These are phyloP conservation scores for Eupeodes latifasciatus DNA, from an alignment of 2,888 invertebrate species.

Conservation along the genomic window DNA sequence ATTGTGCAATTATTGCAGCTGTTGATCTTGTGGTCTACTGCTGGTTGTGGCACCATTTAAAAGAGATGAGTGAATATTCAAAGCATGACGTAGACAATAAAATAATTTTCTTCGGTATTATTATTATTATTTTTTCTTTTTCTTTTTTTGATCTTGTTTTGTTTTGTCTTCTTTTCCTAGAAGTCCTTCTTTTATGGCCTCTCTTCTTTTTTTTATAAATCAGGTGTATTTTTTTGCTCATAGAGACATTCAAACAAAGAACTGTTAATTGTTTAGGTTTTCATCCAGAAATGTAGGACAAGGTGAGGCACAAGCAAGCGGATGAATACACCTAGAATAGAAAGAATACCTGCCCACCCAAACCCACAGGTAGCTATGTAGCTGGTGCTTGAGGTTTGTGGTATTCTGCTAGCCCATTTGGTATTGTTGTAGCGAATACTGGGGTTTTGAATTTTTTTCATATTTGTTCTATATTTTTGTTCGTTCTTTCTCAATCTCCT, in stretches of 20 bases:
- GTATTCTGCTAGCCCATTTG: conserved; percentile 39
- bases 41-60: conserved; percentile 59
- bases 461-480: background rate
- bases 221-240: conserved; percentile 15
- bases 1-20: conserved; percentile 63
- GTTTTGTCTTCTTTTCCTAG: background rate
- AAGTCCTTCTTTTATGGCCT: conserved; percentile 14
- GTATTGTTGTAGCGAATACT: conserved; percentile 31
- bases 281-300: conserved; percentile 57
- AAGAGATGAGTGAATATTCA: conserved; percentile 48
- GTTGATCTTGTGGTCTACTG: conserved; percentile 60
- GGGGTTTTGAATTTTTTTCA: conserved; percentile 36
- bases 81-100: conserved; percentile 59
- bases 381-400: conserved; percentile 23
- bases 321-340: conserved; percentile 24
- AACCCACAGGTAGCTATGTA: background rate
- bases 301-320: conserved; percentile 39
- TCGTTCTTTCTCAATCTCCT: no score
- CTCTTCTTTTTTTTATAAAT: conserved; percentile 13
- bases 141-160: background rate
- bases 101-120: conserved; percentile 38
- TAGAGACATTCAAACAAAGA: conserved; percentile 40
- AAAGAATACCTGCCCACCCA: background rate
- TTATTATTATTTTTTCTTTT: background rate
- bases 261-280: conserved; percentile 69